These are phyloP conservation scores for Fragum fragum DNA, from an alignment of 2,888 invertebrate genomes.

Conservation along the genomic window DNA sequence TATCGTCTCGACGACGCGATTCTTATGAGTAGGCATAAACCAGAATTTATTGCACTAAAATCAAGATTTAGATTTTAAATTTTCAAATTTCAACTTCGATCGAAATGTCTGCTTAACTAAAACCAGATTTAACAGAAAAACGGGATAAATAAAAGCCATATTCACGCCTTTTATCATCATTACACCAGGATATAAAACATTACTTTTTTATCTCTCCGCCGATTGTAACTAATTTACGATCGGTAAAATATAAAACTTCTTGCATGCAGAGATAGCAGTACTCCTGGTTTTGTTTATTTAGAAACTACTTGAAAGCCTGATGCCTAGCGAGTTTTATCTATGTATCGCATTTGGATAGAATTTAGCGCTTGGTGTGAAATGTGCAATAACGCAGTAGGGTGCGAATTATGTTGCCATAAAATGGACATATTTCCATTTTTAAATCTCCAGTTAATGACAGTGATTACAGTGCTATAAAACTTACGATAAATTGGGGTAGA, in stretches of 20 bases:
- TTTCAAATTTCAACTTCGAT: too few species aligned
- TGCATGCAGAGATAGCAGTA: conserved; percentile 16
- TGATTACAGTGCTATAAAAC: conserved; percentile 51
- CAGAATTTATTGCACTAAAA: too few species aligned
- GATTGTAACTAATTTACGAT: conserved; percentile 39
- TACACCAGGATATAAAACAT: conserved; percentile 58
- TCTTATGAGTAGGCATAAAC: too few species aligned
- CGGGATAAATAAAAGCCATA: conserved; percentile 31
- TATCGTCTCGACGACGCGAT: too few species aligned
- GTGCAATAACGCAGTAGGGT: conserved; percentile 62
- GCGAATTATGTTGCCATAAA: conserved; percentile 65
- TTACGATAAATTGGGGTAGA: conserved; percentile 25
- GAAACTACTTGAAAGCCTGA: conserved; percentile 29
- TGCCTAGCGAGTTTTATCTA: conserved; percentile 35
- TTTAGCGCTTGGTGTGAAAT: conserved; percentile 59
- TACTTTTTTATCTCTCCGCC: conserved; percentile 60
- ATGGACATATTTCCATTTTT: conserved; percentile 54
- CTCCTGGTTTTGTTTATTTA: conserved; percentile 14
- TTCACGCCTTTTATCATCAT: conserved; percentile 59
- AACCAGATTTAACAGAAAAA: neutral
- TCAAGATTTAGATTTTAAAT: too few species aligned
- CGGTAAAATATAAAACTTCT: neutral
- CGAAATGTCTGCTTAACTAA: neutral
- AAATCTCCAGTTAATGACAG: conserved; percentile 57
- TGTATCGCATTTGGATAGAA: conserved; percentile 51